phyloP scores from a whole-genome alignment of 2,888 invertebrate species.

The Conus canariensis region DNA sequence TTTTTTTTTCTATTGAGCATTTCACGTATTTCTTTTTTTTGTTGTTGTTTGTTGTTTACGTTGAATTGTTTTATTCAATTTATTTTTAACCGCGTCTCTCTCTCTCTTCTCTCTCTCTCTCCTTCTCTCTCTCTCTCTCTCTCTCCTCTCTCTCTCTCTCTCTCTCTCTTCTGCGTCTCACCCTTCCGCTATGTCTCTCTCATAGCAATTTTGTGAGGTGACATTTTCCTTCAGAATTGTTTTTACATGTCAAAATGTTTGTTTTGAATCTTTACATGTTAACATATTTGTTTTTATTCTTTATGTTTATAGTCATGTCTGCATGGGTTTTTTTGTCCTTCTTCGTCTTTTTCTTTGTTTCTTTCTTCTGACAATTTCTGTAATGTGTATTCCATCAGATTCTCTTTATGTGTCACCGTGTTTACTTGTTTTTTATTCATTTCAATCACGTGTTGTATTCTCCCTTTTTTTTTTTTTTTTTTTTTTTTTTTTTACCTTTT shows the following conservation, averaged over 20 bases:
- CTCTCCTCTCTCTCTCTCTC: background rate
- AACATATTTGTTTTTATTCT: no score
- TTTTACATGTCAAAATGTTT: no score
- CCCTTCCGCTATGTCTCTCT: background rate
- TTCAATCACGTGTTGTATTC: no score
- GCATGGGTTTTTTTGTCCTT: background rate
- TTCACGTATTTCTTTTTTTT: background rate
- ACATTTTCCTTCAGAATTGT: no score
- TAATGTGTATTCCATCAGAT: no score
- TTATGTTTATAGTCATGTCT: no score
- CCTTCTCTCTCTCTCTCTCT: background rate
- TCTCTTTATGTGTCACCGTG: no score
- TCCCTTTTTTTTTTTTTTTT: background rate
- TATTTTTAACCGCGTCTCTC: background rate
- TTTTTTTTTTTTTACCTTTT: background rate
- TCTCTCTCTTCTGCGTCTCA: constrained; percentile 10
- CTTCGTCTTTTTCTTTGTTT: background rate
- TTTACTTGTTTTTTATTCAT: no score
- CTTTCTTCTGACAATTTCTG: background rate
- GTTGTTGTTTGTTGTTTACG: background rate
- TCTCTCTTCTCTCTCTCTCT: no score
- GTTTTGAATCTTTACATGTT: no score
- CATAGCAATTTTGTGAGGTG: no score
- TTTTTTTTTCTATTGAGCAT: background rate
- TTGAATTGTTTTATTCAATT: background rate